These are phyloP conservation scores for Rhaphigaster nebulosa DNA, from an alignment of 2,888 invertebrate genomes.

Conservation along the genomic window DNA sequence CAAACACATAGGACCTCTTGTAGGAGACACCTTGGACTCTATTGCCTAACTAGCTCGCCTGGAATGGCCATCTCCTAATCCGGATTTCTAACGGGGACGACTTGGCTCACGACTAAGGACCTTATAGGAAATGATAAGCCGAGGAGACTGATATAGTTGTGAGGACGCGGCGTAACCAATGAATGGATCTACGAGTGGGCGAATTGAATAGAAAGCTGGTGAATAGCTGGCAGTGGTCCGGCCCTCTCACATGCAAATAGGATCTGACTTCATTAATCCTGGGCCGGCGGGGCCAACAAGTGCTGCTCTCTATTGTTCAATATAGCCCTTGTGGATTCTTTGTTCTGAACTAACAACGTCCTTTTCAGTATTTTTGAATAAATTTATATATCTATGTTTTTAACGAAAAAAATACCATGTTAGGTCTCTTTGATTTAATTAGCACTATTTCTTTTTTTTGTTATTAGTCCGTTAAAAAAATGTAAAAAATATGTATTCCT, in stretches of 20 bases:
- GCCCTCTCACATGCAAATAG: slow-evolving; percentile 55
- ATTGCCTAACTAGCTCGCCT: not conserved
- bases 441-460: not conserved
- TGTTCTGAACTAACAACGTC: not conserved
- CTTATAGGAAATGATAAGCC: slow-evolving; percentile 3
- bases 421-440: not conserved
- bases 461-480: too few relatives aligned
- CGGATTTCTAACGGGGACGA: not conserved
- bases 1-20: not conserved
- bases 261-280: slow-evolving; percentile 51
- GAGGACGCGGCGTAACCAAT: not conserved
- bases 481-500: too few relatives aligned
- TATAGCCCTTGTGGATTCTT: not conserved
- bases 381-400: not conserved
- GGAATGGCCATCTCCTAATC: not conserved
- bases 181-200: slow-evolving; percentile 9
- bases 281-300: not conserved
- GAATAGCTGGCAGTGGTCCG: slow-evolving; percentile 22
- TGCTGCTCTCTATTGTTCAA: slow-evolving; percentile 37
- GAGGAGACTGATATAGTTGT: slow-evolving; percentile 34
- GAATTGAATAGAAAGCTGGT: slow-evolving; percentile 10
- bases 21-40: not conserved
- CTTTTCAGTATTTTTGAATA: not conserved
- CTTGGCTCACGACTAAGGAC: not conserved
- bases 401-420: not conserved